These are phyloP conservation scores for Pteronotus mesoamericanus DNA, from an alignment of 2,797 vertebrate genomes.

Conservation along the genomic window DNA sequence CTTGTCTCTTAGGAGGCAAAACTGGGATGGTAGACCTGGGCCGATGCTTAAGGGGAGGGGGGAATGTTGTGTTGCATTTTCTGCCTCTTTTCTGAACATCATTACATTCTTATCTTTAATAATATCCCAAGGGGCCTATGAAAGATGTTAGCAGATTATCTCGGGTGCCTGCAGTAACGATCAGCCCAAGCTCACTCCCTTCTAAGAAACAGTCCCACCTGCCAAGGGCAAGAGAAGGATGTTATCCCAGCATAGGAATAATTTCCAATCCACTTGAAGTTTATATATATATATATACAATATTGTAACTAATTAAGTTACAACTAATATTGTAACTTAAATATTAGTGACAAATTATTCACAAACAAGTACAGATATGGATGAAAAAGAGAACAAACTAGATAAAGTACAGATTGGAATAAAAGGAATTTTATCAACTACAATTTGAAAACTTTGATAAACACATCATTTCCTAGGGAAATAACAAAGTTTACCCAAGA, in stretches of 20 bases:
- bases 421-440: conserved; percentile 13
- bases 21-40: not conserved
- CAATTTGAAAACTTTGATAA: conserved; percentile 10
- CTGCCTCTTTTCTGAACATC: not conserved
- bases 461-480: not conserved
- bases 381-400: not conserved
- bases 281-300: not conserved
- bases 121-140: not conserved
- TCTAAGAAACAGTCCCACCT: not conserved
- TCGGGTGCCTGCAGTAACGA: not conserved
- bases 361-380: not conserved
- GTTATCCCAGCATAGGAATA: not conserved
- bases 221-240: not conserved
- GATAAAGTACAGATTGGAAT: not conserved
- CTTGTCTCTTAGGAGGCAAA: not conserved
- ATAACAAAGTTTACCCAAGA: not conserved
- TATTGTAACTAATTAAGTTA: too few species aligned
- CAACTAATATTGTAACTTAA: too few species aligned
- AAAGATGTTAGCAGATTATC: not conserved
- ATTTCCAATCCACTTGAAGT: not conserved
- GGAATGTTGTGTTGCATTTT: not conserved
- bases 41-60: not conserved
- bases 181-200: not conserved
- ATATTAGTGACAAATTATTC: conserved; percentile 20
- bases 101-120: not conserved